Evolutionary conservation across 2,888 invertebrate genomes (phyloP), one percentile per base, ranked within the genome.

Genomic region (Eutolmus rufibarbis): DNA sequence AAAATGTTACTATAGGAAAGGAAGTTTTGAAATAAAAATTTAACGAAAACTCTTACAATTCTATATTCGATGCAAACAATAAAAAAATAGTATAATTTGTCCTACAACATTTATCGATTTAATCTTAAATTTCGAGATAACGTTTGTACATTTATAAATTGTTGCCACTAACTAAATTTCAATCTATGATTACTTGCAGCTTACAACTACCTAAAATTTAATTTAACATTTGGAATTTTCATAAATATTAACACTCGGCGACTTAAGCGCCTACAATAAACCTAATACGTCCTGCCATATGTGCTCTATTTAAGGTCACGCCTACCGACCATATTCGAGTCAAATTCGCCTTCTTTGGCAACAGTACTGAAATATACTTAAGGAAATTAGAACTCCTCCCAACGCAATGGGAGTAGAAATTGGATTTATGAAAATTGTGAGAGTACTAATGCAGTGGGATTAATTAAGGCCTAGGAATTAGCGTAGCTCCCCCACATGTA

Each of bases 401-500:
- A 66, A 2, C 56, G 19, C n/a, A 56, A 16, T 1, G 12, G 66
- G 66, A 9, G 12, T 3, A 66, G 12, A 14, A 66, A 23, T 4
- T 2, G 12, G 28, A 28, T 66, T 66, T 66, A 66, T 66, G 66
- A 66, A 66, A 66, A 66, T 66, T 23, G 66, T 12, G 28, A 66
- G 66, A 23, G 66, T 9, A 19, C 66, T 66, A 66, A 66, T 66
- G 66, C 66, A 66, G 8, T 3, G 66, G 66, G 66, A 66, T 66
- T 66, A 66, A 66, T 66, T 66, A 66, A 28, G 66, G 66, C 66
- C 66, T 66, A 66, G 66, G 66, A 66, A 66, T 66, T 66, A 23
- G 66, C 66, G 40, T 87, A 87, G 16, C 77, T 79, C 40, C 87
- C 77, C 87, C 87, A 87, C 34, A 87, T 79, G 43, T 66, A 87